Conservation (phyloP, 2,888 invertebrate species). For the Meteorus colon region DNA sequence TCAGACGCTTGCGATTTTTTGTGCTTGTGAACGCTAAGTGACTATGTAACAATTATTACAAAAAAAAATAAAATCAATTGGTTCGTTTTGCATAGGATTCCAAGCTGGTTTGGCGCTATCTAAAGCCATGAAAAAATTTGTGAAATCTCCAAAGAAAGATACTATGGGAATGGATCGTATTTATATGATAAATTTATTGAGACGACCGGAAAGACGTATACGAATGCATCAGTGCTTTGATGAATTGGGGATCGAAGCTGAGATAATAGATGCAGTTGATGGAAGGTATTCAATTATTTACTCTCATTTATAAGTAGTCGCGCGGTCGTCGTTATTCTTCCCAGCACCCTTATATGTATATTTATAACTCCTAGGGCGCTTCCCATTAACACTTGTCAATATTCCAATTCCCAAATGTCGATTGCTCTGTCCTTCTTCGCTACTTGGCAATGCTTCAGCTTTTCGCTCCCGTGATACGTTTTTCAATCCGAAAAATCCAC, state of each 20-base stretch:
- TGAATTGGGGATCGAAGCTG: constrained; percentile 87
- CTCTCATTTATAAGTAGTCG: background rate
- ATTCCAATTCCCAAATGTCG: constrained; percentile 42
- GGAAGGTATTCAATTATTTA: constrained; percentile 81
- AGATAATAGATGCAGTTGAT: constrained; percentile 88
- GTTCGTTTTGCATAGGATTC: constrained; percentile 59
- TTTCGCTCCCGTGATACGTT: constrained; percentile 59
- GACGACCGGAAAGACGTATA: constrained; percentile 85
- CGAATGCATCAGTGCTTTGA: constrained; percentile 88
- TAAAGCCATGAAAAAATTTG: constrained; percentile 63
- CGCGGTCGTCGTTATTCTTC: constrained; percentile 22
- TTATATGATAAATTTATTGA: constrained; percentile 92
- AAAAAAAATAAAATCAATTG: constrained; percentile 7
- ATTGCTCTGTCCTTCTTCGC: constrained; percentile 46
- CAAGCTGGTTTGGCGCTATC: constrained; percentile 66
- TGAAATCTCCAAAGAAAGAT: constrained; percentile 74
- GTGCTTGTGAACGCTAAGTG: too few relatives aligned
- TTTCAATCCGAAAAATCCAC: constrained; percentile 51
- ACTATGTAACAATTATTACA: too few relatives aligned
- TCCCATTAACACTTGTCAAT: constrained; percentile 36
- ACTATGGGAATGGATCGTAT: constrained; percentile 85
- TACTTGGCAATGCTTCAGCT: constrained; percentile 58
- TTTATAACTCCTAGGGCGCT: constrained; percentile 39
- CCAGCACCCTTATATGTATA: constrained; percentile 46
- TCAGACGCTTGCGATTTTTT: too few relatives aligned